Evolutionary conservation across 2,113 vertebrate genomes (phyloP), one percentile per base, ranked within the genome.

Genomic region (Menidia beryllina): DNA sequence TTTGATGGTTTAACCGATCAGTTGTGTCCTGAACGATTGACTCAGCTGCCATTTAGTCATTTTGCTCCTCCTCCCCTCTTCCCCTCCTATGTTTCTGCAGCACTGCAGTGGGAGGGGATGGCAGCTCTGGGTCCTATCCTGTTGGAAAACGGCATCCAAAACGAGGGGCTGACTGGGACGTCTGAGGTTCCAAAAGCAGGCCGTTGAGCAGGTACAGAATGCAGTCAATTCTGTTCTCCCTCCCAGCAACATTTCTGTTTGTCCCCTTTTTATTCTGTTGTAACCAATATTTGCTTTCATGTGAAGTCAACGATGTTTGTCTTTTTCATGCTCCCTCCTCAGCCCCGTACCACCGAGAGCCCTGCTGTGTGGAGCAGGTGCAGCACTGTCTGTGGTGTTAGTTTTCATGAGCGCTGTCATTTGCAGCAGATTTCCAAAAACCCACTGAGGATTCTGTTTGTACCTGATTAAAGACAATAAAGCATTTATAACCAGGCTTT

Each of bases 381-480:
- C 56, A 0, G 57, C 19, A 2, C 34, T 88, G 51, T 60, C 56
- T 5, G 14, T 43, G 47, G 25, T 69, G 69, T 47, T 88, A 0
- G 2, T 57, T 13, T 25, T 86, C 26, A 41, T 50, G 11, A 62
- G 51, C 1, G 26, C 56, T 8, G 20, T 74, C 24, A 26, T 80
- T 34, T 67, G 34, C 81, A 60, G 53, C 36, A 56, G 64, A 39
- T 19, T 9, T 3, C 7, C 0, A n/a, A 34, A 86, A 89, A 45
- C 38, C 24, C 2, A 8, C 7, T 0, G 48, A 15, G 21, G n/a
- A 76, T 24, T 2, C 25, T 20, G 77, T 87, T 50, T 55, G 13
- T 19, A 82, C 74, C 21, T 89, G 69, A 86, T 56, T 36, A 21
- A 48, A 67, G 56, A 62, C 24, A 82, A 88, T 82, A 86, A 86